Percentiles rank a stretch among this genome's conserved stretches.
Evolutionary conservation across 2,797 vertebrate genomes (phyloP).

Genomic region (Arctocebus calabarensis): DNA sequence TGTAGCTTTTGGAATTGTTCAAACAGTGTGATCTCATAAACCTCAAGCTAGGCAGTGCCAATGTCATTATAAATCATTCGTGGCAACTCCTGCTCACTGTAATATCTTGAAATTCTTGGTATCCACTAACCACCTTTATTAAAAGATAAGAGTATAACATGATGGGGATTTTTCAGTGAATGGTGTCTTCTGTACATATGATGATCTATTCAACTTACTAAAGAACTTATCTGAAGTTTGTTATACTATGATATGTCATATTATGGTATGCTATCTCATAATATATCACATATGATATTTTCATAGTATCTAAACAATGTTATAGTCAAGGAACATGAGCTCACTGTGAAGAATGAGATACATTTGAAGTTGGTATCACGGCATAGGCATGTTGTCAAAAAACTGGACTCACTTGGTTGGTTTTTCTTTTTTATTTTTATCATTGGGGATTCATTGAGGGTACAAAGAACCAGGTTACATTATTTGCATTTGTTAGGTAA

Average conservation of each 20-base stretch:
- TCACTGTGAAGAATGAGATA: neutral
- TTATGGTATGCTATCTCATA: neutral
- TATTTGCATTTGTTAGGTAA: too few species aligned
- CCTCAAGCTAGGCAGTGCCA: constrained; percentile 51
- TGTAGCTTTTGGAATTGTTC: constrained; percentile 70
- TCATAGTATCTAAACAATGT: neutral
- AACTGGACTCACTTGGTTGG: neutral
- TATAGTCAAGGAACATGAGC: neutral
- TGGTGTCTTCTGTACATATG: neutral
- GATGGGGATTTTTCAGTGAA: constrained; percentile 14
- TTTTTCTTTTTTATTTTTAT: neutral
- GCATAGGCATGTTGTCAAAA: neutral
- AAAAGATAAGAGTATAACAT: constrained; percentile 50
- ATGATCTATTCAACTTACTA: neutral
- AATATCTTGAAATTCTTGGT: constrained; percentile 73
- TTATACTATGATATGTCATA: neutral
- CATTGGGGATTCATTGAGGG: too few species aligned
- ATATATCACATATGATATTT: neutral
- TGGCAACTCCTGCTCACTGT: constrained; percentile 11
- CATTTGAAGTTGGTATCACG: neutral
- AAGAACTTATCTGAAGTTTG: neutral
- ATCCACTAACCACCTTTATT: constrained; percentile 71
- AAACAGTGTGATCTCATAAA: constrained; percentile 59
- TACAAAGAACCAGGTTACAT: too few species aligned
- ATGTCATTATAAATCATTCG: constrained; percentile 72